These are phyloP conservation scores for Oophaga pumilio DNA, from an alignment of 2,113 vertebrate species.

Conservation along the genomic window DNA sequence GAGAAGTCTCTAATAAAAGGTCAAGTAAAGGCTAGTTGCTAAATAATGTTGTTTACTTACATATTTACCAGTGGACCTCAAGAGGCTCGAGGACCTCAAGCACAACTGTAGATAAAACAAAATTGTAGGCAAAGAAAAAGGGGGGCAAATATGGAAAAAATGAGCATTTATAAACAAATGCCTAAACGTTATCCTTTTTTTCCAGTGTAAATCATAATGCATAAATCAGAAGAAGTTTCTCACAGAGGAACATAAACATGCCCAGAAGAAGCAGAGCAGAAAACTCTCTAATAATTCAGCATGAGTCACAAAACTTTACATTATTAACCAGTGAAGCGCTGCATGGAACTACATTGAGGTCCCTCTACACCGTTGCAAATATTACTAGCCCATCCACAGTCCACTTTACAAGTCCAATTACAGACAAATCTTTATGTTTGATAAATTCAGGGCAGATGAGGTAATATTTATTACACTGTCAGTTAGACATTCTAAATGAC, in stretches of 20 bases:
- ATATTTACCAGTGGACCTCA: constrained; percentile 16
- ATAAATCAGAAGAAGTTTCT: constrained; percentile 43
- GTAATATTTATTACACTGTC: constrained; percentile 8
- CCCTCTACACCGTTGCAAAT: not conserved
- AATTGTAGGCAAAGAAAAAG: constrained; percentile 13
- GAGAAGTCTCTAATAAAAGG: constrained; percentile 12
- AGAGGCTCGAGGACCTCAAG: constrained; percentile 6
- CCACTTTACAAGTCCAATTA: not conserved
- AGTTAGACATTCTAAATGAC: not conserved
- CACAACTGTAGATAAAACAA: constrained; percentile 15
- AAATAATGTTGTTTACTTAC: constrained; percentile 42
- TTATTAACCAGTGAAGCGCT: constrained; percentile 13
- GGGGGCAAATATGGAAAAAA: constrained; percentile 5
- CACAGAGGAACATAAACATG: constrained; percentile 43
- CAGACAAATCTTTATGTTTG: not conserved
- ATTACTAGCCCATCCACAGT: not conserved
- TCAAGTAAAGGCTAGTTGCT: constrained; percentile 8
- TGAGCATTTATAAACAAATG: constrained; percentile 17
- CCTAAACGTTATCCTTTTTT: constrained; percentile 28
- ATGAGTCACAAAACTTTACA: not conserved
- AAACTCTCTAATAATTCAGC: constrained; percentile 8
- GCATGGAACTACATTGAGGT: not conserved
- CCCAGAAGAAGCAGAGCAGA: constrained; percentile 1
- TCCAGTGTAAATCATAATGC: constrained; percentile 1
- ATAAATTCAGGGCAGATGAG: not conserved